Evolutionary conservation across 2,888 invertebrate genomes (phyloP), one percentile per base, ranked within the genome.

Genomic region (Tenthredo scrophulariae): DNA sequence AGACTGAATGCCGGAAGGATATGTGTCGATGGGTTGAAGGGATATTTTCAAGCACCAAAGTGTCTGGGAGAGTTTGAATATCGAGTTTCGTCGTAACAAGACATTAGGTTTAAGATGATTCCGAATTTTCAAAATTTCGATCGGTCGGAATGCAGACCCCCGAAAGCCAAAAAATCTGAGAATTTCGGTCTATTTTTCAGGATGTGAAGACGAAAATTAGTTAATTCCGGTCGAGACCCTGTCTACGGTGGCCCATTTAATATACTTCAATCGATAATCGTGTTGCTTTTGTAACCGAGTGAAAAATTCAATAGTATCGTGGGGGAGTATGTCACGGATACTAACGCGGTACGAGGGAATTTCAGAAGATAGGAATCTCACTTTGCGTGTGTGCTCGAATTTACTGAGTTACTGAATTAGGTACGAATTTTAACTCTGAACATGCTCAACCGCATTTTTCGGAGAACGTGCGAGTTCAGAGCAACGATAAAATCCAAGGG

Each of bases 201-300:
- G 46, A 46, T 46, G 2, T 43, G 46, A 13, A 46, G 46, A 46
- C 4, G 15, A 46, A 13, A 13, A 15, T 15, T 13, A 46, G 13
- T 46, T 15, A 3, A 46, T 15, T 46, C 2, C 10, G 10, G 10
- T 43, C 40, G 40, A 43, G 10, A 43, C 40, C 10, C 40, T 10
- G 7, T 43, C 0, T 43, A 43, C 40, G 40, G 40, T 7, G 7
- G 6, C 40, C 40, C 40, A 40, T 40, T 40, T 40, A 7, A 40
- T 40, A 1, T 40, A 40, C 7, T 40, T 40, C 7, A 40, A 40
- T 40, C 40, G 40, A 40, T 40, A 40, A n/a, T 54, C 54, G n/a
- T 67, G 33, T 67, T 33, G 67, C 67, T 67, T 67, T 33, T 29
- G 62, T 62, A 26, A 22, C 62, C 62, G 62, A 62, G 62, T 62